phyloP scores from a whole-genome alignment of 2,113 vertebrate species.

The Tauraco erythrolophus region DNA sequence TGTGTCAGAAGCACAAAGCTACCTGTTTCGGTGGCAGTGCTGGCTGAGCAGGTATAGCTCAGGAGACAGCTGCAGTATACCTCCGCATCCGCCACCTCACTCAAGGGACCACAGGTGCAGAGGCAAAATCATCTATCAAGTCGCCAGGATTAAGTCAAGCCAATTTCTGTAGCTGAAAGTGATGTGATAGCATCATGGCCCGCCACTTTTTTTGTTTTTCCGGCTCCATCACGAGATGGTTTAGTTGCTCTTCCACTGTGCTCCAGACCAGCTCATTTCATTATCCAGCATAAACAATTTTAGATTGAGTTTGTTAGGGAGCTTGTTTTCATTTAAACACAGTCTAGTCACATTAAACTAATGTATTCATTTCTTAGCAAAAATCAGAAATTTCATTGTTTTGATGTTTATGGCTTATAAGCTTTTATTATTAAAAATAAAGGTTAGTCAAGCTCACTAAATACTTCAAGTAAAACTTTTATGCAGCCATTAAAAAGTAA shows the following conservation, averaged over 20 bases:
- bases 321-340: constrained; percentile 28
- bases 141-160: background rate
- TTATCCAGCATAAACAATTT: constrained; percentile 26
- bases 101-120: background rate
- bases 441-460: constrained; percentile 13
- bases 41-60: background rate
- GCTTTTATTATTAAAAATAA: constrained; percentile 32
- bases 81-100: fast-evolving
- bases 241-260: background rate
- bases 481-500: background rate
- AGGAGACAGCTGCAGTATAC: background rate
- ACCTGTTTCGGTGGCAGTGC: background rate
- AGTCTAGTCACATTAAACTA: constrained; percentile 10
- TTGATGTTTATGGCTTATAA: constrained; percentile 3
- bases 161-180: background rate
- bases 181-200: background rate
- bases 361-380: background rate
- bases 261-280: constrained; percentile 20
- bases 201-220: background rate
- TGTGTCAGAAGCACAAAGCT: background rate
- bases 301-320: constrained; percentile 12
- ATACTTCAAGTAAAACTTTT: constrained; percentile 15
- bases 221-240: background rate
- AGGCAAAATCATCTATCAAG: background rate
- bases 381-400: constrained; percentile 21